Evolutionary conservation across 2,113 vertebrate genomes (phyloP).

Genomic region (Ellobius talpinus): DNA sequence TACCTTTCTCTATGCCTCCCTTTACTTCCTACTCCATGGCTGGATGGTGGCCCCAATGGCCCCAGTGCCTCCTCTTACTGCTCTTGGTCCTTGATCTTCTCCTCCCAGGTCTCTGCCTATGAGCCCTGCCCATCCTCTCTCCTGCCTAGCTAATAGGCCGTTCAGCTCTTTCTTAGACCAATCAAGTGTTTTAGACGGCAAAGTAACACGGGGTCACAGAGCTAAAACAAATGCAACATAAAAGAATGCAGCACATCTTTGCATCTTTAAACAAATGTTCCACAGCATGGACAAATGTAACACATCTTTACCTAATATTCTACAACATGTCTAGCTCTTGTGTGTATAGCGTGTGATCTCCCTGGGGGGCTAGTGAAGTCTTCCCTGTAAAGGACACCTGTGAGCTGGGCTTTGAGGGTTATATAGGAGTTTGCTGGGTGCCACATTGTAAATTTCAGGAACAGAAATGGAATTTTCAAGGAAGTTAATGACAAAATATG

Average conservation of each 20-base stretch:
- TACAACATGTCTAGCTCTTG: neutral
- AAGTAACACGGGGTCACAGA: neutral
- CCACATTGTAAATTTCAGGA: neutral
- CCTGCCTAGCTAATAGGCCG: neutral
- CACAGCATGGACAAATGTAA: neutral
- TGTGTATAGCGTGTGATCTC: neutral
- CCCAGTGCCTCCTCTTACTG: neutral
- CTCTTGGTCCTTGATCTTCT: neutral
- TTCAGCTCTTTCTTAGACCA: neutral
- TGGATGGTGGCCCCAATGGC: neutral
- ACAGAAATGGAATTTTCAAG: neutral
- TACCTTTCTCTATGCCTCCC: neutral
- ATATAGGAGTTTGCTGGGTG: neutral
- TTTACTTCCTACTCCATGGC: neutral
- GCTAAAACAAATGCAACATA: neutral
- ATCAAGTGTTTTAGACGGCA: neutral
- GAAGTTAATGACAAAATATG: neutral
- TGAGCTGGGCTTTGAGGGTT: constrained; percentile 48
- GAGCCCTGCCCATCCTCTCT: neutral
- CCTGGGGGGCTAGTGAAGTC: neutral
- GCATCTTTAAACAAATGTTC: neutral
- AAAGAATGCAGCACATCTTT: neutral
- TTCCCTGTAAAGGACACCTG: neutral
- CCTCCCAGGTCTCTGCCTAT: neutral
- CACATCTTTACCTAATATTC: neutral